Base-by-base conservation (phyloP, 2,888 invertebrate genomes). In the Axea sp. region DNA sequence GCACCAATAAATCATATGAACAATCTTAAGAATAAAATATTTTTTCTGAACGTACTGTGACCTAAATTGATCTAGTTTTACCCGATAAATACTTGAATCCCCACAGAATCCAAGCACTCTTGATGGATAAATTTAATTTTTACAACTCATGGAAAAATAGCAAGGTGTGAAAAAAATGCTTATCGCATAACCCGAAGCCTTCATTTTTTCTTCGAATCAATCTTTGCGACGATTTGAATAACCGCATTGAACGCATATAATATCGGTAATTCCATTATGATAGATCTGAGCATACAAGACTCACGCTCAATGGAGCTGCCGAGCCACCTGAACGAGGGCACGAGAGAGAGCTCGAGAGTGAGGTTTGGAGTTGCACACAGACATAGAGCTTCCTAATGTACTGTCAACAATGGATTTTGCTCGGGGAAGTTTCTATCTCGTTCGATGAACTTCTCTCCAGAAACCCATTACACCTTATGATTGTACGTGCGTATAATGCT, bases 401-500 rank as follows among this genome's bases (percentile, higher is more conserved):
- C 53, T 35, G 65, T 64, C 64, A 64, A 65, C 65, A 65, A 65
- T 55, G 33, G 65, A 65, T 65, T 53, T 65, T 45, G 26, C 45
- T 45, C 53, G 43, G 11, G 33, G 35, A 53, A 65, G 65, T 65
- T 65, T 65, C 53, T 45, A 65, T 65, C 45, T 57, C 39, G 65
- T 67, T 57, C 65, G 47, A 57, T 47, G 65, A 67, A 67, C 65
- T 67, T 57, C 65, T 53, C 53, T 28, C 6, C 4, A 33, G 57
- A 55, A 37, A 47, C 55, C 55, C 30, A 55, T 55, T 65, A 65
- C 45, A 47, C 53, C 55, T 55, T 45, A 51, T 51, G 59, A 45
- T 59, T 59, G 35, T 37, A 59, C 59, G 59, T 59, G 59, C 59
- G 59, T 59, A 35, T 45, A 35, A 59, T 57, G 51, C 26, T 51